Evolutionary conservation across 2,797 vertebrate species (phyloP).

Genomic region (Trematomus bernacchii): DNA sequence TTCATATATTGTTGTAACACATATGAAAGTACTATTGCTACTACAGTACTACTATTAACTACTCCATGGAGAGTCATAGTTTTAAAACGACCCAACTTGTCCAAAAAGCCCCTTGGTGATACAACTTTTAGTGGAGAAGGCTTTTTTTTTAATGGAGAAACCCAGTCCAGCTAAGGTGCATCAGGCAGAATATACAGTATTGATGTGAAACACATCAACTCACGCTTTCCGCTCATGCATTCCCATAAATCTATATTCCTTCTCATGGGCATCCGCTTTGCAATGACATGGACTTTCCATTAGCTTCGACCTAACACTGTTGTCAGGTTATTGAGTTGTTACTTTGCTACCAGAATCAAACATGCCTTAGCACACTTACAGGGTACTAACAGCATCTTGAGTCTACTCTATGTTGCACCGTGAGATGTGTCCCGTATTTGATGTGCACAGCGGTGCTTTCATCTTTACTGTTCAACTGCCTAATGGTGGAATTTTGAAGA

Average conservation of each 20-base stretch:
- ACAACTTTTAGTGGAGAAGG: constrained; percentile 21
- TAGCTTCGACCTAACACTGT: constrained; percentile 53
- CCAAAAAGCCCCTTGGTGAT: constrained; percentile 1
- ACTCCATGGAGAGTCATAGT: background rate
- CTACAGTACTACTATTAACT: background rate
- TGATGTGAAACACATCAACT: constrained; percentile 46
- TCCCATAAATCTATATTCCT: constrained; percentile 43
- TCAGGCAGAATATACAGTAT: constrained; percentile 23
- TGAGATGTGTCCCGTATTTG: no score
- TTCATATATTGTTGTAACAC: background rate
- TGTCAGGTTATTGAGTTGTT: constrained; percentile 49
- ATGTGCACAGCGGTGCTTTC: no score
- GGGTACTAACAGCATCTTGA: constrained; percentile 16
- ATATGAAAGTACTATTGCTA: background rate
- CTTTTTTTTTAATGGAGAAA: background rate
- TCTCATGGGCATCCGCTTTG: constrained; percentile 56
- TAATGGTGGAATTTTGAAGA: no score
- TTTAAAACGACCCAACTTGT: background rate
- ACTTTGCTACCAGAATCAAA: constrained; percentile 47
- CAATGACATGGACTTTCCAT: constrained; percentile 70
- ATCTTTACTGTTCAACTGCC: no score
- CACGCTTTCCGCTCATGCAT: constrained; percentile 40
- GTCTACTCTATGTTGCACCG: background rate
- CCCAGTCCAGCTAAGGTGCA: constrained; percentile 18
- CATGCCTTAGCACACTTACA: constrained; percentile 39